Conservation (phyloP, 2,797 vertebrate genomes). For the Tarsius wallacei region DNA sequence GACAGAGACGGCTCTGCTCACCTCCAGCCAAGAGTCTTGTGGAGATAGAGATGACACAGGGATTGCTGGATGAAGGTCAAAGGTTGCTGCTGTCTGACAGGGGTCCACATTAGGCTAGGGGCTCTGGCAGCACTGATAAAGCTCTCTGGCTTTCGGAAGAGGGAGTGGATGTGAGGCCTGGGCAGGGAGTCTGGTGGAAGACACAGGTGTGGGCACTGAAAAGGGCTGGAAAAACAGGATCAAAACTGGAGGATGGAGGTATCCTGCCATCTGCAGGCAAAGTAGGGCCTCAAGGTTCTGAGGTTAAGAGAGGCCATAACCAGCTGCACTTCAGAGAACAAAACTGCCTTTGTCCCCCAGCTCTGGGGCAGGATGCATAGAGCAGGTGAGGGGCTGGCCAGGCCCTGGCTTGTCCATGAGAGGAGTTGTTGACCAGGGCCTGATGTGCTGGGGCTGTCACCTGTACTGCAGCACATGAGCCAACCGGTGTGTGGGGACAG, state of each 20-base stretch:
- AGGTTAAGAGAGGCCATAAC: not conserved
- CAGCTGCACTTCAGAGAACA: not conserved
- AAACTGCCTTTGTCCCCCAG: not conserved
- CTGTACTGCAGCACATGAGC: not conserved
- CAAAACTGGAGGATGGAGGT: fast-evolving
- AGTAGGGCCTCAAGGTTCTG: fast-evolving
- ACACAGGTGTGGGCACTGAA: fast-evolving
- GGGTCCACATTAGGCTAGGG: not conserved
- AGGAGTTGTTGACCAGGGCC: not conserved
- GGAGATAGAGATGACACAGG: fast-evolving
- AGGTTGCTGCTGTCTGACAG: not conserved
- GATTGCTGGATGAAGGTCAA: not conserved
- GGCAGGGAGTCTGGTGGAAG: not conserved
- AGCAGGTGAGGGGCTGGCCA: fast-evolving
- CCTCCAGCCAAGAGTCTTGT: fast-evolving
- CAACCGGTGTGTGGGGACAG: not conserved
- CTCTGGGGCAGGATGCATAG: not conserved
- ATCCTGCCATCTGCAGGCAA: fast-evolving
- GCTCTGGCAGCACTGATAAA: not conserved
- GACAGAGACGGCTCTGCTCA: fast-evolving
- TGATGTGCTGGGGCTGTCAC: not conserved
- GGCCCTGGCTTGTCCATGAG: not conserved
- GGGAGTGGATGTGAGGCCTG: fast-evolving
- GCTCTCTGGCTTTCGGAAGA: not conserved
- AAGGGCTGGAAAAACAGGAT: fast-evolving